Percentiles rank a stretch among this genome's conserved stretches.
These are phyloP conservation scores for Thalassoma bifasciatum DNA, from an alignment of 2,113 vertebrate genomes.

Conservation along the genomic window DNA sequence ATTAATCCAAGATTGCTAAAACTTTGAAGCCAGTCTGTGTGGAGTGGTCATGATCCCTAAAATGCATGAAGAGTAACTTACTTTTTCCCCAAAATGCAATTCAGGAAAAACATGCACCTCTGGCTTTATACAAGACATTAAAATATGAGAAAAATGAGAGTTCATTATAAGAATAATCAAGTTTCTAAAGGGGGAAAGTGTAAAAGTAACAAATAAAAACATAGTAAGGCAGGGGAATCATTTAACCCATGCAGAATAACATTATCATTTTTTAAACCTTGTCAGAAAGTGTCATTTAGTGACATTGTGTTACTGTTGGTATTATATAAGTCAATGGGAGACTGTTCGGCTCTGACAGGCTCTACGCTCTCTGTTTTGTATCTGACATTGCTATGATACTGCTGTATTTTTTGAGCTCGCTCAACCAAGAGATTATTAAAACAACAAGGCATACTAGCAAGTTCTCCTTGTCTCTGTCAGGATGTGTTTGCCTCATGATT, in stretches of 20 bases:
- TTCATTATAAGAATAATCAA: not conserved
- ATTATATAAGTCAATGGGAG: not conserved
- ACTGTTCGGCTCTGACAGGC: not conserved
- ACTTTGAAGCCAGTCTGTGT: constrained; percentile 27
- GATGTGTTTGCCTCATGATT: constrained; percentile 7
- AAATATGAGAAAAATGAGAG: not conserved
- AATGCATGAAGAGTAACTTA: not conserved
- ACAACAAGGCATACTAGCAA: constrained; percentile 6
- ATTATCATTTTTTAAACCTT: not conserved
- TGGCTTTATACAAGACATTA: no score
- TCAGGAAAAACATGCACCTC: no score
- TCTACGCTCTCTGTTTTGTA: constrained; percentile 5
- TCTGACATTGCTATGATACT: constrained; percentile 28
- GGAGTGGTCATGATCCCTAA: not conserved
- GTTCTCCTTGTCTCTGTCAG: constrained; percentile 9
- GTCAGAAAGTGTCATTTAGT: not conserved
- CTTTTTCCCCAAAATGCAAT: no score
- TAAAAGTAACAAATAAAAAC: not conserved
- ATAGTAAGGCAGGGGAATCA: no score
- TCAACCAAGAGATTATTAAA: constrained; percentile 5
- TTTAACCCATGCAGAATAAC: no score
- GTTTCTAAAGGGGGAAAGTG: not conserved
- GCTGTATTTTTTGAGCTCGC: constrained; percentile 14
- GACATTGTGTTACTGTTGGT: not conserved
- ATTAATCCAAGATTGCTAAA: constrained; percentile 27